Conservation (phyloP, 2,888 invertebrate genomes). For the Euclidia mi region DNA sequence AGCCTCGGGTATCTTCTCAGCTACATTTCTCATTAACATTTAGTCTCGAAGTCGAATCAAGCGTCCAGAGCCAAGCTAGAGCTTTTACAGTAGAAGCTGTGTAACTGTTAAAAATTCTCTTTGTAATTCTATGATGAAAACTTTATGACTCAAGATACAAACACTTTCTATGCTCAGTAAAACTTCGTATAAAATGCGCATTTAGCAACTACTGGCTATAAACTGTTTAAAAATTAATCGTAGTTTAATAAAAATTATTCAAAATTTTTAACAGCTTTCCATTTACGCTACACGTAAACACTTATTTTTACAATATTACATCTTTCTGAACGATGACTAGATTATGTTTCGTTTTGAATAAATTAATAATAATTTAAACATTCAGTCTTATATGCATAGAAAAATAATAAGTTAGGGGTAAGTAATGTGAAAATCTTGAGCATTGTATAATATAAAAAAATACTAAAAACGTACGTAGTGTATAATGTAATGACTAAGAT, state of each 20-base stretch:
- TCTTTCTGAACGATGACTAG: slow-evolving; percentile 50
- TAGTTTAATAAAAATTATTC: slow-evolving; percentile 70
- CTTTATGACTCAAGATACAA: slow-evolving; percentile 25
- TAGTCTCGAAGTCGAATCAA: no score
- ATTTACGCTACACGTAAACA: slow-evolving; percentile 52
- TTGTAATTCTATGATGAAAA: neutral
- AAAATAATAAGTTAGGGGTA: slow-evolving; percentile 48
- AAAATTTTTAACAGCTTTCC: slow-evolving; percentile 73
- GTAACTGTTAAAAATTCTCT: no score
- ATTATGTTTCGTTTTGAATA: slow-evolving; percentile 46
- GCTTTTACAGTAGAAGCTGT: neutral
- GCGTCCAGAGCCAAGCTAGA: neutral
- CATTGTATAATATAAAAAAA: slow-evolving; percentile 43
- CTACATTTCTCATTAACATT: no score
- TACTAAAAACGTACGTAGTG: no score
- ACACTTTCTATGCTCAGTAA: slow-evolving; percentile 50
- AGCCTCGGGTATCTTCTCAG: no score
- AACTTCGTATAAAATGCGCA: slow-evolving; percentile 71
- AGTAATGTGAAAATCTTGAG: slow-evolving; percentile 47
- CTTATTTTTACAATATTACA: slow-evolving; percentile 53
- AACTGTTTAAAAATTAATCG: slow-evolving; percentile 67
- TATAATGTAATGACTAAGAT: slow-evolving; percentile 26
- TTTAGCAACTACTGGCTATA: slow-evolving; percentile 53
- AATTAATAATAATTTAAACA: slow-evolving; percentile 58
- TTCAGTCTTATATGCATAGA: slow-evolving; percentile 64